Base-by-base conservation (phyloP, 2,888 invertebrate genomes). In the Caenorhabditis virilis region DNA sequence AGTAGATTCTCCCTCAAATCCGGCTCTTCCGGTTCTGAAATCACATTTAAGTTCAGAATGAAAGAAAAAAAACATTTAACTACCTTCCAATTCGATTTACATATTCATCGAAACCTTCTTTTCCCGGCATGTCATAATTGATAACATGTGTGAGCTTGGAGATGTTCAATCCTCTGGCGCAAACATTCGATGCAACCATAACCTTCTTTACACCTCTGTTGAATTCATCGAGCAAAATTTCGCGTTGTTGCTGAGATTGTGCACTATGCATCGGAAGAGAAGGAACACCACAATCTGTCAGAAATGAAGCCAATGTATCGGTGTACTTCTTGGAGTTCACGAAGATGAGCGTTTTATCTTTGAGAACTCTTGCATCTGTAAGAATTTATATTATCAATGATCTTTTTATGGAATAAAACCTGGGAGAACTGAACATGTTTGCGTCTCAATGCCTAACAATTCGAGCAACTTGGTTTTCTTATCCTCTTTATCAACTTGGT, bases 161-260 rank as follows among this genome's bases (percentile, higher is more conserved):
- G 26, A 63, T 63, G 25, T 63, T 54, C 26, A 63, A 25, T 39
- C 63, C 63, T 11, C 63, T 56, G 22, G 63, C 63, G 20, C 50
- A 53, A 4, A 63, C 63, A 25, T 63, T 63, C n/a, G 57, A 58
- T 13, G 63, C 58, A 9, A 63, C 58, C 53, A 63, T 50, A n/a
- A 50, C 46, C 2, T 42, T 9, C 6, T 41, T 54, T 11, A 49
- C 50, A n/a, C 63, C 63, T 2, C 23, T 36, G 26, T 51, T 43
- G 50, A 63, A 63, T 13, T 53, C 54, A 5, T 54, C 42, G 4
- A 63, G 41, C 15, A 42, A 42, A 5, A 26, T 23, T 13, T 63
- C 63, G 15, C 63, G 63, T 7, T 35, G 20, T 9, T 53, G 47
- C 20, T 63, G 63, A 11, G 53, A 46, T 6, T 50, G 53, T 22